phyloP scores from a whole-genome alignment of 2,888 invertebrate genomes.

The Protophormia terraenovae region DNA sequence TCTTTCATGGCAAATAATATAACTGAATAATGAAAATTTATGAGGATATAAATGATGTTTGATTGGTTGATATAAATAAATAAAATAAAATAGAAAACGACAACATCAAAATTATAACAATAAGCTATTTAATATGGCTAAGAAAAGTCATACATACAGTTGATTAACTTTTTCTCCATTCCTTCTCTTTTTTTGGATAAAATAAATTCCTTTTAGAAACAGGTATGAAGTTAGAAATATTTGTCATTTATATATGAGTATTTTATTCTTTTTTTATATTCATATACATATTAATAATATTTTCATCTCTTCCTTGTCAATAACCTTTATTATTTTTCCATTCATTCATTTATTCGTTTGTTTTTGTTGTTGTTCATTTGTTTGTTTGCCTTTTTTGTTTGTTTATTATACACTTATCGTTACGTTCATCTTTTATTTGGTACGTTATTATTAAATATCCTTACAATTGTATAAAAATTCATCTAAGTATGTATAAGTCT shows the following conservation, averaged over 20 bases:
- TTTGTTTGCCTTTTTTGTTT: conserved; percentile 35
- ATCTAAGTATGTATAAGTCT: neutral
- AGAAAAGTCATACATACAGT: conserved; percentile 2
- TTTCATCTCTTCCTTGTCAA: conserved; percentile 34
- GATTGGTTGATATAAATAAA: conserved; percentile 43
- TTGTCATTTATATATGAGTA: conserved; percentile 12
- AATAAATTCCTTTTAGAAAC: neutral
- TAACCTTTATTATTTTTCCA: conserved; percentile 39
- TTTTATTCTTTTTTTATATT: conserved; percentile 21
- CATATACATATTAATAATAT: conserved; percentile 31
- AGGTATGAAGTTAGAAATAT: conserved; percentile 24
- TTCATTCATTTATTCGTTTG: neutral
- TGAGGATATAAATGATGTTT: conserved; percentile 62
- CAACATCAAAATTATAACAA: conserved; percentile 33
- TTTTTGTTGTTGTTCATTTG: neutral
- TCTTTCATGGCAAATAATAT: neutral
- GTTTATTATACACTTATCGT: conserved; percentile 61
- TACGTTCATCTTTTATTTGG: conserved; percentile 43
- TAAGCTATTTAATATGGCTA: conserved; percentile 50
- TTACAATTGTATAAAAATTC: conserved; percentile 12
- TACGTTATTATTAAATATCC: conserved; percentile 53
- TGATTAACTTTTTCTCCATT: conserved; percentile 37
- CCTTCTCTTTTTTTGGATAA: no score
- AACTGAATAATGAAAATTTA: conserved; percentile 60
- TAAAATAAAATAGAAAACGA: neutral